A percentile compares a stretch with the other conserved stretches of the same genome.
Conservation (phyloP, 2,888 invertebrate genomes). For the Drosophila affinis region DNA sequence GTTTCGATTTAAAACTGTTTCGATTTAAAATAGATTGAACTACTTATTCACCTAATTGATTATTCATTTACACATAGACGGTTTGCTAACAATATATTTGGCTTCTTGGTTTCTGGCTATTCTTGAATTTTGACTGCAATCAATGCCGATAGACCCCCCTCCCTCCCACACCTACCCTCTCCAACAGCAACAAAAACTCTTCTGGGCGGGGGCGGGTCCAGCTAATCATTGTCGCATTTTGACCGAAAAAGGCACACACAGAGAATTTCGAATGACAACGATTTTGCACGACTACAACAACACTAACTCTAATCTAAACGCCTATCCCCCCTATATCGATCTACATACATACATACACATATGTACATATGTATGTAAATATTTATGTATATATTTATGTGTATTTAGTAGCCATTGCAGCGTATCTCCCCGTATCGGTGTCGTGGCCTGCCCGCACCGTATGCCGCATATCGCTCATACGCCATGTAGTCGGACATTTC, state of each 20-base stretch:
- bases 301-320: slow-evolving; percentile 27
- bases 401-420: slow-evolving; percentile 72
- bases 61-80: slow-evolving; percentile 42
- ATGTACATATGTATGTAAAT: slow-evolving; percentile 7
- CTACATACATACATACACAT: neutral
- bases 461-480: slow-evolving; percentile 66
- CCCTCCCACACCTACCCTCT: slow-evolving; percentile 8
- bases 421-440: slow-evolving; percentile 72
- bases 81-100: slow-evolving; percentile 58
- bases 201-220: slow-evolving; percentile 22
- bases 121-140: slow-evolving; percentile 69
- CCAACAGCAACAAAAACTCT: slow-evolving; percentile 42
- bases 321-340: slow-evolving; percentile 6
- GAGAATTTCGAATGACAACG: slow-evolving; percentile 75
- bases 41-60: slow-evolving; percentile 58
- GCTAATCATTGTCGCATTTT: slow-evolving; percentile 66
- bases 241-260: slow-evolving; percentile 81
- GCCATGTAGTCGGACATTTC: slow-evolving; percentile 63
- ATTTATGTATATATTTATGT: slow-evolving; percentile 8
- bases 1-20: slow-evolving; percentile 49
- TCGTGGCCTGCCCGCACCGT: slow-evolving; percentile 55
- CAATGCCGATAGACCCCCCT: slow-evolving; percentile 51
- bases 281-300: slow-evolving; percentile 58
- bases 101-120: slow-evolving; percentile 47
- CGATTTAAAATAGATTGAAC: slow-evolving; percentile 70